phyloP scores from a whole-genome alignment of 2,797 vertebrate species.

The Leptodactylus fallax region DNA sequence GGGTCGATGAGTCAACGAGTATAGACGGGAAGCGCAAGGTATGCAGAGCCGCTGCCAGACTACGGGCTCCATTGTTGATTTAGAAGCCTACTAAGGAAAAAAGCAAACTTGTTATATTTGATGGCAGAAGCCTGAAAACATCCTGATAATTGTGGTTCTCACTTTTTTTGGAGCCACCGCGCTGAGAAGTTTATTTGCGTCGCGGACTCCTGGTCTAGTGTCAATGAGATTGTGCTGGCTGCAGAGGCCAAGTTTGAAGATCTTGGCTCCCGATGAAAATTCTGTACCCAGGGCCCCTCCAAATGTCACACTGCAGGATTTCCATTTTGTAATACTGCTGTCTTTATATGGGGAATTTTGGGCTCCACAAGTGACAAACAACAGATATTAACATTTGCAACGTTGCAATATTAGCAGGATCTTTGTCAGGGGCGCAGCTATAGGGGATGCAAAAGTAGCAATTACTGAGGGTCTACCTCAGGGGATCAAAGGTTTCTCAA shows the following conservation, averaged over 20 bases:
- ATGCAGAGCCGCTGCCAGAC: neutral
- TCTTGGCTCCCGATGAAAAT: neutral
- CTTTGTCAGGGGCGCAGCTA: no score
- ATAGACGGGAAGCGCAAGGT: neutral
- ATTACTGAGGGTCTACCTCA: no score
- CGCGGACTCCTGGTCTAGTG: neutral
- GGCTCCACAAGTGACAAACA: no score
- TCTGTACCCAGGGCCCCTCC: neutral
- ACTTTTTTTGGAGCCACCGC: neutral
- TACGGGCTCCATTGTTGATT: slow-evolving; percentile 18
- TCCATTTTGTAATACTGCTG: neutral
- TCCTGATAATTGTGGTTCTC: slow-evolving; percentile 6
- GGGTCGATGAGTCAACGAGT: slow-evolving; percentile 18
- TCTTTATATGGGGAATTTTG: no score
- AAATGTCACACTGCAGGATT: neutral
- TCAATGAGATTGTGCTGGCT: neutral
- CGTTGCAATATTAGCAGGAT: no score
- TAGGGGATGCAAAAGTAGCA: no score
- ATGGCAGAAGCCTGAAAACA: neutral
- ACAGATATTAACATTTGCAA: no score
- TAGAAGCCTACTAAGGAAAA: neutral
- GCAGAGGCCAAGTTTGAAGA: neutral
- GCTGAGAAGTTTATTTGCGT: neutral
- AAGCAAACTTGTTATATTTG: slow-evolving; percentile 21
- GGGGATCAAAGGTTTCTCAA: no score